Evolutionary conservation across 2,888 invertebrate genomes (phyloP), one percentile per base, ranked within the genome.

Genomic region (Dryomyza anilis): DNA sequence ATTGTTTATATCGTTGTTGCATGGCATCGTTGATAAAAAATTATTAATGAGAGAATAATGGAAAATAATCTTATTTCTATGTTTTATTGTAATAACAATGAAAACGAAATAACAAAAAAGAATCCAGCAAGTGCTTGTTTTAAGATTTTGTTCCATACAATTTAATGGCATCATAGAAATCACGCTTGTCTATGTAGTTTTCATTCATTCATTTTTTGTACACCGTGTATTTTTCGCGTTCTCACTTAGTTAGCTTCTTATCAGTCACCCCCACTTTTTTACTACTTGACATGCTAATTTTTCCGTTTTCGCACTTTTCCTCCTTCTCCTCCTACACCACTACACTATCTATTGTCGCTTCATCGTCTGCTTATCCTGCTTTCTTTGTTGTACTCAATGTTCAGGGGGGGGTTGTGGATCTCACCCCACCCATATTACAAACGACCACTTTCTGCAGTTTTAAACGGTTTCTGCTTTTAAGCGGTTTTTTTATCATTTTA

Each of bases 401-500:
- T 52, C 33, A n/a, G n/a, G n/a, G n/a, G n/a, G n/a, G n/a, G n/a
- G n/a, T n/a, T n/a, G n/a, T n/a, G n/a, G n/a, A n/a, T 19, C 25
- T 33, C 33, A 23, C 61, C 19, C 27, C 6, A 21, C 19, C n/a
- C 10, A 36, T 7, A 10, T 14, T 7, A 43, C 25, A n/a, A 39
- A 39, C 50, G n/a, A 50, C 4, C 33, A 19, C 30, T 45, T 33
- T 46, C 46, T 59, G 12, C 3, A n/a, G 48, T n/a, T 55, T 33
- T 30, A 29, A 29, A n/a, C 75, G 78, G 78, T 78, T 78, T 78
- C 75, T 75, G 74, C 75, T 75, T 76, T 78, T 78, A 78, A 77
- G 78, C 78, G 78, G 77, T 77, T 77, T 78, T 71, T 80, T 80
- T 79, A 79, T 80, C 79, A 78, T 79, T 79, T 78, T 73, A 74